Percentiles rank a stretch among this genome's conserved stretches.
Evolutionary conservation across 2,113 vertebrate species (phyloP).

Genomic region (Empidonax alnorum): DNA sequence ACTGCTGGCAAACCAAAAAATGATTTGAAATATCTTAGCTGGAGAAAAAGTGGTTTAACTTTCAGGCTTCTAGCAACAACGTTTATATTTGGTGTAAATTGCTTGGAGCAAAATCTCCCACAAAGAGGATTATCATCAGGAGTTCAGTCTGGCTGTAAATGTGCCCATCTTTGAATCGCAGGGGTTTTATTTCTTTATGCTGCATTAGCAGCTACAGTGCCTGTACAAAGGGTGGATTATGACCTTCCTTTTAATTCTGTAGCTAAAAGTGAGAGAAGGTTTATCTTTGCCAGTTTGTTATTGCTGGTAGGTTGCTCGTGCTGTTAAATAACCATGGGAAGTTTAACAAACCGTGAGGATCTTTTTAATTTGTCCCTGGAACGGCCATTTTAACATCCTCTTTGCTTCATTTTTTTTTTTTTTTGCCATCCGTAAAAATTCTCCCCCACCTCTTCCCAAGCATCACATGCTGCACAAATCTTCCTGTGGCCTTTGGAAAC

Average conservation of each 20-base stretch:
- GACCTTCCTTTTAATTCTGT: constrained; percentile 15
- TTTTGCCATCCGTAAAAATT: neutral
- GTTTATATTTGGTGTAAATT: constrained; percentile 28
- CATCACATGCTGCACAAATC: neutral
- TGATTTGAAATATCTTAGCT: neutral
- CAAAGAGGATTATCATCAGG: constrained; percentile 28
- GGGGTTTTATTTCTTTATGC: neutral
- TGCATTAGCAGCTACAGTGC: neutral
- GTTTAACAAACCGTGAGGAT: neutral
- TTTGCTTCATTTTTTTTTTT: neutral
- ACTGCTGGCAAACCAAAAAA: neutral
- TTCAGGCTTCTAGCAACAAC: neutral
- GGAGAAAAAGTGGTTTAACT: constrained; percentile 17
- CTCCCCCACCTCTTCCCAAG: neutral
- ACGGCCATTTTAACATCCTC: neutral
- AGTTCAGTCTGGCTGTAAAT: constrained; percentile 9
- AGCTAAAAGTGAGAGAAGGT: neutral
- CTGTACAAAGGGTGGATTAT: neutral
- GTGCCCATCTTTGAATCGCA: neutral
- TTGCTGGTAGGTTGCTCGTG: neutral
- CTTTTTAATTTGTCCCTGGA: neutral
- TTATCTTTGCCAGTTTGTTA: neutral
- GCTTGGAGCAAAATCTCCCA: neutral
- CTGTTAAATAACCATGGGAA: neutral
- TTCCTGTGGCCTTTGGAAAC: neutral